These are phyloP conservation scores for Arothron firmamentum DNA, from an alignment of 2,113 vertebrate genomes.

Conservation along the genomic window DNA sequence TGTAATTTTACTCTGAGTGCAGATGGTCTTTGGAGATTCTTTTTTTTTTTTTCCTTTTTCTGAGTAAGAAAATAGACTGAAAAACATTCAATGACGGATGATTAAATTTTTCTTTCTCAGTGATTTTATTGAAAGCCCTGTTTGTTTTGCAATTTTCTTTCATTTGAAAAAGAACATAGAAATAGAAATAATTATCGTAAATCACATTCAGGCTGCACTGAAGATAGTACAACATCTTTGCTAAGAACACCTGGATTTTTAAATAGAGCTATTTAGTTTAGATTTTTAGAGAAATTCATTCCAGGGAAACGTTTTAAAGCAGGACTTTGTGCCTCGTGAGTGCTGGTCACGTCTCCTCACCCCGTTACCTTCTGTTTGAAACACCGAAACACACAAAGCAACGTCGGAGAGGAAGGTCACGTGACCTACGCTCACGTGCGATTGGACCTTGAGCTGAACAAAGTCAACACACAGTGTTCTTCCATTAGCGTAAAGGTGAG, in stretches of 20 bases:
- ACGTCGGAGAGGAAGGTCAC: too few relatives aligned
- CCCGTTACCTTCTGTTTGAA: background rate
- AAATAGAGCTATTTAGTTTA: background rate
- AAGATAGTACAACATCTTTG: conserved; percentile 9
- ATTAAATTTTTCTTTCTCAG: conserved; percentile 32
- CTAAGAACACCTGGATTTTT: conserved; percentile 38
- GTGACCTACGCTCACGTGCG: too few relatives aligned
- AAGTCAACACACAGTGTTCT: too few relatives aligned
- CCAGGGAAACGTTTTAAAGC: too few relatives aligned
- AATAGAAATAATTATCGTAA: conserved; percentile 38
- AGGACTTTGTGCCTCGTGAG: too few relatives aligned
- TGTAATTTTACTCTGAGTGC: conserved; percentile 51
- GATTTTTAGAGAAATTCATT: conserved; percentile 12
- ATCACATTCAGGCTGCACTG: conserved; percentile 30
- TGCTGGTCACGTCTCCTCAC: too few relatives aligned
- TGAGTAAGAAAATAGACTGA: conserved; percentile 32
- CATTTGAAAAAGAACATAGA: conserved; percentile 36
- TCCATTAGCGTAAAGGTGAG: too few relatives aligned
- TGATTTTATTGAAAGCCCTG: conserved; percentile 56
- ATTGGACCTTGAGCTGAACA: too few relatives aligned
- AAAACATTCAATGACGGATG: conserved; percentile 25
- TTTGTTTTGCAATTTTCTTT: conserved; percentile 31
- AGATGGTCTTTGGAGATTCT: conserved; percentile 55
- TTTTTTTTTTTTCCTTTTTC: conserved; percentile 18
- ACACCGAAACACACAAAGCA: too few relatives aligned